Percentiles rank a stretch among this genome's conserved stretches.
Conservation (phyloP, 92 coral and sea anemone species). For the Epizoanthus scotinus region DNA sequence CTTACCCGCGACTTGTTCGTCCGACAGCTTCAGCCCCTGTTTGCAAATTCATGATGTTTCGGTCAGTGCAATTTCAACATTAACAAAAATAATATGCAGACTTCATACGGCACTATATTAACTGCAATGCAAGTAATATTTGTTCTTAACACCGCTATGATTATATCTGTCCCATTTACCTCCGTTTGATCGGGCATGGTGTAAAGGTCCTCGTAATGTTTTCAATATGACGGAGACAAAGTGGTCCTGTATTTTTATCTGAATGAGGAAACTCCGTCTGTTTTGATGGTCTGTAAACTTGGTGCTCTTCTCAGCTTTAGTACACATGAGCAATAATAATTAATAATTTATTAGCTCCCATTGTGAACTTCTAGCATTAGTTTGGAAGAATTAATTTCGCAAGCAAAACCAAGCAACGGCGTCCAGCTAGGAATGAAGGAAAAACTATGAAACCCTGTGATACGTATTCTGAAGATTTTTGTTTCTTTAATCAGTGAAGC, state of each 20-base stretch:
- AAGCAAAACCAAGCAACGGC: slow-evolving; percentile 1
- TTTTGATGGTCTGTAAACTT: slow-evolving; percentile 21
- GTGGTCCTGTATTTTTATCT: slow-evolving; percentile 8
- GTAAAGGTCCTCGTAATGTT: background rate
- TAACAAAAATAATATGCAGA: slow-evolving; percentile 19
- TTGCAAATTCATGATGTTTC: slow-evolving; percentile 5
- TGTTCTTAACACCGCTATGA: background rate
- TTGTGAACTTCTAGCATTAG: slow-evolving; percentile 27
- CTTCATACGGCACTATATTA: slow-evolving; percentile 1
- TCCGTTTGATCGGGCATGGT: slow-evolving; percentile 39
- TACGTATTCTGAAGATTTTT: background rate
- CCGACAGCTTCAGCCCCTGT: slow-evolving; percentile 35
- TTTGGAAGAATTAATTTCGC: slow-evolving; percentile 32
- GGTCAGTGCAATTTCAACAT: slow-evolving; percentile 15
- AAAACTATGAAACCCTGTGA: background rate
- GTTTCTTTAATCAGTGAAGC: background rate
- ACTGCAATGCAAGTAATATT: background rate
- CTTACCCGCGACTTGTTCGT: slow-evolving; percentile 42
- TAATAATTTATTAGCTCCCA: slow-evolving; percentile 36
- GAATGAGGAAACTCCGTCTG: slow-evolving; percentile 19
- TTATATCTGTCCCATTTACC: slow-evolving; percentile 1
- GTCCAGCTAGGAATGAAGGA: slow-evolving; percentile 1
- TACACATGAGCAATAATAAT: slow-evolving; percentile 29
- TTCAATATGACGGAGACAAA: background rate
- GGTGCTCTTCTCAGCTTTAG: slow-evolving; percentile 30